A percentile compares a stretch with the other conserved stretches of the same genome.
Conservation (phyloP, 1,140 invertebrate species). For the Chrysopa pallens region DNA sequence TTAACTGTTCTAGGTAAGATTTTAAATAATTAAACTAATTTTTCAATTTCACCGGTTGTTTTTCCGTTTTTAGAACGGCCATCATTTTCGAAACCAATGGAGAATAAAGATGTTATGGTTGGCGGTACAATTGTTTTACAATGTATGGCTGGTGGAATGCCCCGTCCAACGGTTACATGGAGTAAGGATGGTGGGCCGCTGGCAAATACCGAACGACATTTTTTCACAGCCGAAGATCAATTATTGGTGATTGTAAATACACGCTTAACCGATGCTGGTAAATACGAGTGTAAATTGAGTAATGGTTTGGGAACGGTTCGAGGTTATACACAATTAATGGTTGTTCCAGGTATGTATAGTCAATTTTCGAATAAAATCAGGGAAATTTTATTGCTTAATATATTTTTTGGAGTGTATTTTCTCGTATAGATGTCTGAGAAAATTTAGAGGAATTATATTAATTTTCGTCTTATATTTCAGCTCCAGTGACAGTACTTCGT, state of each 20-base stretch:
- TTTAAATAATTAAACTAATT: not conserved
- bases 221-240: slow-evolving; percentile 72
- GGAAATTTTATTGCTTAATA: too few relatives aligned
- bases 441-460: too few relatives aligned
- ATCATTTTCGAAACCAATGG: slow-evolving; percentile 67
- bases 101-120: slow-evolving; percentile 57
- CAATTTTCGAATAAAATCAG: too few relatives aligned
- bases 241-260: slow-evolving; percentile 73
- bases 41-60: slow-evolving; percentile 1
- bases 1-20: slow-evolving; percentile 59
- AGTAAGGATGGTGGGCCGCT: slow-evolving; percentile 65
- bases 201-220: slow-evolving; percentile 47
- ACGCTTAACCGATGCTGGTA: slow-evolving; percentile 54
- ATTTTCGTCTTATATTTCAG: slow-evolving; percentile 12
- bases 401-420: too few relatives aligned
- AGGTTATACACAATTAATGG: slow-evolving; percentile 29
- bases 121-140: slow-evolving; percentile 71
- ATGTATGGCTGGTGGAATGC: slow-evolving; percentile 72
- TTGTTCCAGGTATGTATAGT: slow-evolving; percentile 33
- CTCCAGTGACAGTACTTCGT: slow-evolving; percentile 23
- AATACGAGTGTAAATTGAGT: slow-evolving; percentile 75
- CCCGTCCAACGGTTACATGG: slow-evolving; percentile 78
- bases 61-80: slow-evolving; percentile 48
- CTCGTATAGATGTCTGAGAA: too few relatives aligned
- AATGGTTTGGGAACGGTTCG: slow-evolving; percentile 59